Conservation (phyloP, 64 coral and sea anemone species). For the Montipora efflorescens region DNA sequence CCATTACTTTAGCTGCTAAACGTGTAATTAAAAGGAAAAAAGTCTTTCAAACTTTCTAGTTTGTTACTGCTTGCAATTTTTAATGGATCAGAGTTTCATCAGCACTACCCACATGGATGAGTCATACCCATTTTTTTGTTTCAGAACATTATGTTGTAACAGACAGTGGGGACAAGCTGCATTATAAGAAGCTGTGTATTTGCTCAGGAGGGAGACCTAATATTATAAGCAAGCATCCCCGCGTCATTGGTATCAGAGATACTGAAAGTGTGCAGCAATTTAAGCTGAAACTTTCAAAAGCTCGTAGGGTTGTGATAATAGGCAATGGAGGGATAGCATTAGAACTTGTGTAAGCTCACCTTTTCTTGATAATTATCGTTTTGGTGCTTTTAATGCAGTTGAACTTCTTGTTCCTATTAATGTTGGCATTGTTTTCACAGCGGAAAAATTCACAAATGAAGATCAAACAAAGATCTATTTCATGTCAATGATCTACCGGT, state of each 20-base stretch:
- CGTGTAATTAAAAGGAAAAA: no score
- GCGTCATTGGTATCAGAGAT: slow-evolving; percentile 88
- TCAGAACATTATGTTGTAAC: slow-evolving; percentile 83
- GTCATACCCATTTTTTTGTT: background rate
- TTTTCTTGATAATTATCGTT: no score
- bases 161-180: slow-evolving; percentile 46
- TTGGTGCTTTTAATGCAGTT: no score
- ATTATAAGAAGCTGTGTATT: slow-evolving; percentile 93
- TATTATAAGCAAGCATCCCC: slow-evolving; percentile 66
- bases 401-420: no score
- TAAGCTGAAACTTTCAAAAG: slow-evolving; percentile 67
- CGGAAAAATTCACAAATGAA: no score
- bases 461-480: no score
- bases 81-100: no score
- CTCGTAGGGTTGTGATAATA: slow-evolving; percentile 83
- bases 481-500: no score
- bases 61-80: no score
- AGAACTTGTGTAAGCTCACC: slow-evolving; percentile 90
- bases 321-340: slow-evolving; percentile 99
- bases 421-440: no score
- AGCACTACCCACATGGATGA: background rate
- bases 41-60: no score
- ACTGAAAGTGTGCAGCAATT: slow-evolving; percentile 87
- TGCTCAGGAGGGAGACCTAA: slow-evolving; percentile 94
- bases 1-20: no score